These are phyloP conservation scores for Patella ulyssiponensis DNA, from an alignment of 2,888 invertebrate species.

Conservation along the genomic window DNA sequence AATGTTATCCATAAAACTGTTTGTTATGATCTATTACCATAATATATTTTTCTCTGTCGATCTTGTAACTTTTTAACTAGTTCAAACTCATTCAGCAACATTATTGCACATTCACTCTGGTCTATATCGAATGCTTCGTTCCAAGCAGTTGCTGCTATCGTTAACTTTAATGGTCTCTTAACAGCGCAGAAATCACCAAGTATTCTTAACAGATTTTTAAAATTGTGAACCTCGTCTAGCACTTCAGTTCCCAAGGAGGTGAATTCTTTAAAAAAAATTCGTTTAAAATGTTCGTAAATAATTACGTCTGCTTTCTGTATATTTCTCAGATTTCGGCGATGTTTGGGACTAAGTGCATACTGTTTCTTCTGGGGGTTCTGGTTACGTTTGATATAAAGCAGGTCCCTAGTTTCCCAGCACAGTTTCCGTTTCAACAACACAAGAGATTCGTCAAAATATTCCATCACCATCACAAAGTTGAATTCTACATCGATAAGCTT, in stretches of 20 bases:
- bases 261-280: background rate
- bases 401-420: background rate
- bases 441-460: background rate
- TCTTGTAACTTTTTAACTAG: background rate
- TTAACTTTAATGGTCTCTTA: background rate
- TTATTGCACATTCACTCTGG: background rate
- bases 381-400: slow-evolving; percentile 1
- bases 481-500: background rate
- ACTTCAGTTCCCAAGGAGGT: background rate
- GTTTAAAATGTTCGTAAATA: background rate
- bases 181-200: background rate
- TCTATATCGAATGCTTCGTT: background rate
- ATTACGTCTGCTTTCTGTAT: slow-evolving; percentile 1
- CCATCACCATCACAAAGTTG: slow-evolving; percentile 4
- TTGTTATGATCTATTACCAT: too few relatives aligned
- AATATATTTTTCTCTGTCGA: background rate
- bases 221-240: slow-evolving; percentile 1
- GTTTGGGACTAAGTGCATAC: background rate
- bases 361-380: background rate
- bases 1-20: too few relatives aligned
- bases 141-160: background rate
- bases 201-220: background rate
- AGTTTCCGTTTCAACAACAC: background rate
- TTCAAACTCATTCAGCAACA: background rate
- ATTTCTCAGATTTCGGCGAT: background rate